phyloP scores from a whole-genome alignment of 2,113 vertebrate species.

The Herpetotheres cachinnans region DNA sequence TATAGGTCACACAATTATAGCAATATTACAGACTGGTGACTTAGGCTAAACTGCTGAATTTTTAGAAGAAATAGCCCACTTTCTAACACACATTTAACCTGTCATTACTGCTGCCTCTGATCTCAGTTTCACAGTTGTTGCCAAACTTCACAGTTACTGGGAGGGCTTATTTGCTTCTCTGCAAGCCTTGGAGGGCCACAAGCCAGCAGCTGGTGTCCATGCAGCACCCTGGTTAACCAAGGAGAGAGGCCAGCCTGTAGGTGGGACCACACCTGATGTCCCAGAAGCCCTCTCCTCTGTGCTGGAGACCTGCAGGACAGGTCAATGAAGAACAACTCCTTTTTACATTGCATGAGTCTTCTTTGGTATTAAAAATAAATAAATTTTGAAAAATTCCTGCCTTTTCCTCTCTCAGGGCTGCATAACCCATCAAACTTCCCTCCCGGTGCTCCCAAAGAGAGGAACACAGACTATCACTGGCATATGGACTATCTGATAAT shows the following conservation, averaged over 20 bases:
- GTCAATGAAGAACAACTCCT: background rate
- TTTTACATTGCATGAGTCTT: background rate
- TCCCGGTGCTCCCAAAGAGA: background rate
- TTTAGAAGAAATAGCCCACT: background rate
- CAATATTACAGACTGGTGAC: background rate
- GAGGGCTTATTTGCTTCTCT: background rate
- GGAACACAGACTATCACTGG: background rate
- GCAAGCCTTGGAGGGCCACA: background rate
- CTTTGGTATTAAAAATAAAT: background rate
- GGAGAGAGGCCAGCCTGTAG: background rate
- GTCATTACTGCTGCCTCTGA: background rate
- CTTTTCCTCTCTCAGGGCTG: background rate
- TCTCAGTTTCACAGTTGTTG: background rate
- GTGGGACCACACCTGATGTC: background rate
- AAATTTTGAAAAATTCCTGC: background rate
- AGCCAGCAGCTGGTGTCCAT: background rate
- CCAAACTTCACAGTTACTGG: background rate
- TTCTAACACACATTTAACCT: background rate
- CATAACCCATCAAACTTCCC: background rate
- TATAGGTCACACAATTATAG: background rate
- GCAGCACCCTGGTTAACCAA: background rate
- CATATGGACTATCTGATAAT: background rate
- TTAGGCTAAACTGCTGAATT: background rate
- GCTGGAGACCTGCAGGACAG: background rate
- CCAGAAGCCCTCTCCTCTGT: background rate